Evolutionary conservation across 2,888 invertebrate species (phyloP).

Genomic region (Chironomus tentans): DNA sequence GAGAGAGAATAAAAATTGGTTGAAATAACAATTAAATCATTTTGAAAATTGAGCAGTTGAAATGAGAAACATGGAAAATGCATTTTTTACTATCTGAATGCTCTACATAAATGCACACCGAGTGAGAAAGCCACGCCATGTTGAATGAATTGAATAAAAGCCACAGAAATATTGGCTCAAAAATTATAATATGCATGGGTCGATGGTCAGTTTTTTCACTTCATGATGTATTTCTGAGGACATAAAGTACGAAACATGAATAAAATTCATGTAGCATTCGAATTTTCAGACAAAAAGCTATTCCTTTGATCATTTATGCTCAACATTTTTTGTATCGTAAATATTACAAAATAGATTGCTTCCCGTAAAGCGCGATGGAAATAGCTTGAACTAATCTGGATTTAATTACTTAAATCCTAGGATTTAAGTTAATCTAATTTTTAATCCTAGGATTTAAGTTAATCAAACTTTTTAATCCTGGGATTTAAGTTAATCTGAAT

Average conservation of each 20-base stretch:
- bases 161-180: constrained; percentile 11
- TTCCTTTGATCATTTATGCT: too few species aligned
- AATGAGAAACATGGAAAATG: constrained; percentile 16
- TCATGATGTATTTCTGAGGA: not conserved
- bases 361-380: too few species aligned
- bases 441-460: too few species aligned
- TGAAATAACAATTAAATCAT: constrained; percentile 26
- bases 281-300: too few species aligned
- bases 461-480: too few species aligned
- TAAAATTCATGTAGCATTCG: not conserved
- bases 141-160: not conserved
- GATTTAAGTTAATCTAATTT: too few species aligned
- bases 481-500: too few species aligned
- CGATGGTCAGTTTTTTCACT: not conserved
- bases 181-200: not conserved
- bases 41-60: not conserved
- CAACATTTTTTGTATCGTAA: too few species aligned
- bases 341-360: too few species aligned
- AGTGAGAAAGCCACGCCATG: not conserved
- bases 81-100: not conserved
- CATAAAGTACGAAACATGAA: not conserved
- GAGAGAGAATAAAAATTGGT: not conserved
- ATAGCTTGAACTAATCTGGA: too few species aligned
- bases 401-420: too few species aligned
- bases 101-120: not conserved